Conservation (phyloP, 2,797 vertebrate species). For the Sibirionetta formosa region DNA sequence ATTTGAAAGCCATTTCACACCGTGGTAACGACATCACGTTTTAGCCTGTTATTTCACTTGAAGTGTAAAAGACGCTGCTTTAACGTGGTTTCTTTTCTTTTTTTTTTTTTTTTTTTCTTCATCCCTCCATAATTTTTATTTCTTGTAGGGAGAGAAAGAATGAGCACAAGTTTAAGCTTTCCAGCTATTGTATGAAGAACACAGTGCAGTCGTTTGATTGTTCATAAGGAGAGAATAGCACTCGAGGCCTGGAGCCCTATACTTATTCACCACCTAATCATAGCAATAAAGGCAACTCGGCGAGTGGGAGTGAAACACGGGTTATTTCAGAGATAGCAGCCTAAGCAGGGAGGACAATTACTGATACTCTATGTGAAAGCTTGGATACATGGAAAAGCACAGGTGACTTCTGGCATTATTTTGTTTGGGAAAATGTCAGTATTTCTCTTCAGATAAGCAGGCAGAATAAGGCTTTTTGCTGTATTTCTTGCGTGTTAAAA, state of each 20-base stretch:
- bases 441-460: not conserved
- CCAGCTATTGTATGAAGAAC: not conserved
- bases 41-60: slow-evolving; percentile 14
- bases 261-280: slow-evolving; percentile 11
- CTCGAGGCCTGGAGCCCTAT: slow-evolving; percentile 5
- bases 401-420: not conserved
- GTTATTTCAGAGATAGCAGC: slow-evolving; percentile 34
- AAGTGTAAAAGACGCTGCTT: not conserved
- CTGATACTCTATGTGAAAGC: not conserved
- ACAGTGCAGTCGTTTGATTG: slow-evolving; percentile 5
- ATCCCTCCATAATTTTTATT: not conserved
- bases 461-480: not conserved
- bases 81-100: not conserved
- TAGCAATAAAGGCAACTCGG: slow-evolving; percentile 19
- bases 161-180: not conserved
- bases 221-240: slow-evolving; percentile 8
- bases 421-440: not conserved
- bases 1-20: slow-evolving; percentile 53
- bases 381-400: not conserved
- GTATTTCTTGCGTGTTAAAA: not conserved
- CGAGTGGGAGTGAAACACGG: slow-evolving; percentile 2
- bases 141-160: not conserved
- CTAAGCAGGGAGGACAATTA: slow-evolving; percentile 7
- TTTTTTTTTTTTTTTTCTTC: not conserved
- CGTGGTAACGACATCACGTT: not conserved